Percentiles rank a stretch among this genome's conserved stretches.
Conservation (phyloP, 2,888 invertebrate genomes). For the Mongoloraphidia duomilia region DNA sequence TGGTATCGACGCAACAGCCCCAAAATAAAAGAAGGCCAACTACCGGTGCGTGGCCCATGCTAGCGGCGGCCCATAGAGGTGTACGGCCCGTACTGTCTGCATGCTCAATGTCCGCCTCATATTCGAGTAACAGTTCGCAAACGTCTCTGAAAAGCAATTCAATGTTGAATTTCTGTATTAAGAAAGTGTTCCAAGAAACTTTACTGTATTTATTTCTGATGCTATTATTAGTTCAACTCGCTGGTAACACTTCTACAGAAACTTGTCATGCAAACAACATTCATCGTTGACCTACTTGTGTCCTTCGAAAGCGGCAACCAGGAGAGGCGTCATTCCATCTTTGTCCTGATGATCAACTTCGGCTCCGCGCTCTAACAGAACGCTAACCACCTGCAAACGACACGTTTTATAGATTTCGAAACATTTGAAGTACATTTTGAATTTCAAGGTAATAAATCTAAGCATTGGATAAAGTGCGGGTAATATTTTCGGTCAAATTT, state of each 20-base stretch:
- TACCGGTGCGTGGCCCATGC: slow-evolving; percentile 79
- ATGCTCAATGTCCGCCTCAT: slow-evolving; percentile 85
- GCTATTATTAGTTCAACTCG: no score
- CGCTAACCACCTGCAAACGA: slow-evolving; percentile 42
- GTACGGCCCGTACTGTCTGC: slow-evolving; percentile 68
- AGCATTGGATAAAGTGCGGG: background rate
- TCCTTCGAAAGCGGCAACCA: slow-evolving; percentile 85
- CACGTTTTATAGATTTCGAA: background rate
- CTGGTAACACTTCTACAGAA: background rate
- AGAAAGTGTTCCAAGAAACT: background rate
- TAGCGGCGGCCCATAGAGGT: slow-evolving; percentile 84
- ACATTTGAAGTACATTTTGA: no score
- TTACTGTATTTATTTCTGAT: background rate
- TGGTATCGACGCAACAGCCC: slow-evolving; percentile 90
- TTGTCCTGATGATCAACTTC: slow-evolving; percentile 70
- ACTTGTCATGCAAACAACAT: background rate
- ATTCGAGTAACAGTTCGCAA: slow-evolving; percentile 79
- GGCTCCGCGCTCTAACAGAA: slow-evolving; percentile 68
- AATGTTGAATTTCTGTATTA: background rate
- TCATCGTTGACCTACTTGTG: slow-evolving; percentile 44
- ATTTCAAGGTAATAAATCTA: no score
- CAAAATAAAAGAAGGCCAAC: slow-evolving; percentile 80
- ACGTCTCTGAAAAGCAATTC: slow-evolving; percentile 50
- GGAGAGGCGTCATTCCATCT: slow-evolving; percentile 73
- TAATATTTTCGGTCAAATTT: no score